Percentiles rank a stretch among this genome's conserved stretches.
These are phyloP conservation scores for Chrysina gloriosa DNA, from an alignment of 2,888 invertebrate species.

Conservation along the genomic window DNA sequence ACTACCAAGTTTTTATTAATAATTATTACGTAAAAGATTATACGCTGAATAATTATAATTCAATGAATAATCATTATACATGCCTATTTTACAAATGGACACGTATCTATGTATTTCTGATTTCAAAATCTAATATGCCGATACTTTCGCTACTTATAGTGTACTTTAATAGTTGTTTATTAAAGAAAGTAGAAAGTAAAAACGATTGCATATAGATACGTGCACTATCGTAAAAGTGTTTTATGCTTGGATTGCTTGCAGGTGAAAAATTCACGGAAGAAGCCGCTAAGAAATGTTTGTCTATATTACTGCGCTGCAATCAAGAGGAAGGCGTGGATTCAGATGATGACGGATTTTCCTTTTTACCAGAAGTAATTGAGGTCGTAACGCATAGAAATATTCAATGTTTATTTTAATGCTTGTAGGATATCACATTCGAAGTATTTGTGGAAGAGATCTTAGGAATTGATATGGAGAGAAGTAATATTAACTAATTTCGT, in stretches of 20 bases:
- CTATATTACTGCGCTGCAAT: conserved; percentile 51
- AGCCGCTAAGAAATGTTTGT: conserved; percentile 53
- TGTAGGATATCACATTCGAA: conserved; percentile 64
- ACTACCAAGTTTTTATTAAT: conserved; percentile 11
- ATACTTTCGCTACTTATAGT: not conserved
- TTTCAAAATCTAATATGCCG: not conserved
- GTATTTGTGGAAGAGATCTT: conserved; percentile 66
- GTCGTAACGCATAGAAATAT: not conserved
- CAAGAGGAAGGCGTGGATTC: conserved; percentile 33
- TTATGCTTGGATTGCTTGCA: conserved; percentile 37
- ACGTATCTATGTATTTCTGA: not conserved
- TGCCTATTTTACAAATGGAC: not conserved
- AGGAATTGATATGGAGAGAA: conserved; percentile 65
- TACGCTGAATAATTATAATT: not conserved
- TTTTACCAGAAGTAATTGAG: conserved; percentile 53
- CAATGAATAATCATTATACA: conserved; percentile 11
- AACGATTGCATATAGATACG: not conserved
- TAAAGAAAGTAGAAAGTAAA: conserved; percentile 16
- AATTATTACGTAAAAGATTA: conserved; percentile 5
- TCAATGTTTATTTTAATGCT: conserved; percentile 32
- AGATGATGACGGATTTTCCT: conserved; percentile 14
- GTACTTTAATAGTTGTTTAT: not conserved
- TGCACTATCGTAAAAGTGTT: not conserved
- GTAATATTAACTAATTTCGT: conserved; percentile 22
- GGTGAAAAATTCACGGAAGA: conserved; percentile 54